A percentile compares a stretch with the other conserved stretches of the same genome.
phyloP scores from a whole-genome alignment of 2,797 vertebrate genomes.

The Hipposideros larvatus region DNA sequence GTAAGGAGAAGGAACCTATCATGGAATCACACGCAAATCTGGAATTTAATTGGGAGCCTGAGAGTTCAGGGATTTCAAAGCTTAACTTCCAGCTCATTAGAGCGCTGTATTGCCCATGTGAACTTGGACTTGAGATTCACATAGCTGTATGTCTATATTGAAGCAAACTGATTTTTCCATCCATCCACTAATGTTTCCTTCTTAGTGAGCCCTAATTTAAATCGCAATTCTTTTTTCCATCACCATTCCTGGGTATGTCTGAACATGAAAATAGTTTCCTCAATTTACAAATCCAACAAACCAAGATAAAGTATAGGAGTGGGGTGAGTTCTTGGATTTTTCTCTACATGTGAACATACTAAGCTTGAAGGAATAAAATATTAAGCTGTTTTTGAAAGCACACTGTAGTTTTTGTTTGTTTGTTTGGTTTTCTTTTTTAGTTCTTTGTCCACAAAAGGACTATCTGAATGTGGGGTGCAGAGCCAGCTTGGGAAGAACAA shows the following conservation, averaged over 20 bases:
- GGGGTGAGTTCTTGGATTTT: not conserved
- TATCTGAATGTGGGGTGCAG: not conserved
- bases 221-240: not conserved
- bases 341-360: not conserved
- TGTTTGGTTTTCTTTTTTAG: not conserved
- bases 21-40: conserved; percentile 21
- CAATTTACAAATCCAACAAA: not conserved
- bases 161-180: conserved; percentile 18
- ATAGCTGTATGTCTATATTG: not conserved
- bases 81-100: not conserved
- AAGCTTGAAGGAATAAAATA: not conserved
- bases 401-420: not conserved
- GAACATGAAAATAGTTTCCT: conserved; percentile 4
- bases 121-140: not conserved
- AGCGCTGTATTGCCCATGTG: not conserved
- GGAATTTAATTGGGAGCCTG: not conserved
- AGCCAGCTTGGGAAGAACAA: conserved; percentile 32
- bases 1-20: not conserved
- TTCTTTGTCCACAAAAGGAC: not conserved
- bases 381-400: not conserved
- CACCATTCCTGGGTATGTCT: not conserved
- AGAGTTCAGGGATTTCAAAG: conserved; percentile 9
- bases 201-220: not conserved
- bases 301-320: not conserved
- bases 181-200: not conserved